Evolutionary conservation across 1,140 invertebrate species (phyloP), one percentile per base, ranked within the genome.

Genomic region (Drosophila cardini): DNA sequence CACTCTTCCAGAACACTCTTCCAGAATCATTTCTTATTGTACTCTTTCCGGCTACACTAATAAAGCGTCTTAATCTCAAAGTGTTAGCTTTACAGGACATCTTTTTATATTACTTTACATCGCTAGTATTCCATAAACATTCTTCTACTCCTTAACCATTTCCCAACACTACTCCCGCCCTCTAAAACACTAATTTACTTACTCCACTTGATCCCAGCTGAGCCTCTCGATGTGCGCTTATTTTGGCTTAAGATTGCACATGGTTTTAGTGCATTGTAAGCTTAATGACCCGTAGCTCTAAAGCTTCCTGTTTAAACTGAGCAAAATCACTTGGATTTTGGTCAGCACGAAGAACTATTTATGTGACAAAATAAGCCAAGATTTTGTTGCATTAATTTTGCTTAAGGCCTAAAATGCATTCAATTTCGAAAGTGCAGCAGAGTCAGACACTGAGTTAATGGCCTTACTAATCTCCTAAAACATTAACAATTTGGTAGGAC

Each of bases 391-490:
- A 30, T 53, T 26, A 26, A 50, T 21, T 53, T 57, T 15, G 21
- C 21, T 5, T 15, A 52, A 5, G 36, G 36, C 18, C 34, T 8
- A 11, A 69, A 52, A 10, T 53, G 38, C 64, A 61, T 73, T 69
- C 69, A 73, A 73, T 73, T 73, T 60, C 56, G 40, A 61, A 48
- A 73, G 63, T 73, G 71, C 56, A 40, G n/a, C 2, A 16, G 52
- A 30, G 11, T 21, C 13, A 21, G 36, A 15, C 52, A 38, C 15
- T 18, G 30, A 18, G 16, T 26, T 61, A 48, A 62, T 62, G 30
- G 43, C 26, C 36, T 10, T 52, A 36, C 57, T 73, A 69, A 69
- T 34, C 48, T 26, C 5, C n/a, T 56, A 9, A 2, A 40, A 40
- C 38, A 40, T 40, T 13, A 40, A 40, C 38, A 6, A 40, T 40